phyloP scores from a whole-genome alignment of 2,888 invertebrate species.

The Hydraecia micacea region DNA sequence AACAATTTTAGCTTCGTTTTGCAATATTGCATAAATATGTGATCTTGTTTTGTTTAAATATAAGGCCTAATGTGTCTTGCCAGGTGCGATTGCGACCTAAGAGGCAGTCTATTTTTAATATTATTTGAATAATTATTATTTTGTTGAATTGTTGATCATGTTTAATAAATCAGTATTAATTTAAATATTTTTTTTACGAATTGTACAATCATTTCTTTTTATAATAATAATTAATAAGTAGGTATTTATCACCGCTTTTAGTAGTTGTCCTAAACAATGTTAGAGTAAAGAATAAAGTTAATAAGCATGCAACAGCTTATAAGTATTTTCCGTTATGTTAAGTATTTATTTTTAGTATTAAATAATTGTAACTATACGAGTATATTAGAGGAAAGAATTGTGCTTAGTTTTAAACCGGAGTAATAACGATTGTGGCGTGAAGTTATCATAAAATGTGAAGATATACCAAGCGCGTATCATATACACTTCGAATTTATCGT shows the following conservation, averaged over 20 bases:
- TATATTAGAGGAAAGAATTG: conserved; percentile 44
- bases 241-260: conserved; percentile 63
- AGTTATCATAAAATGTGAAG: conserved; percentile 27
- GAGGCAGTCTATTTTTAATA: conserved; percentile 27
- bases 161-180: conserved; percentile 45
- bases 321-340: conserved; percentile 44
- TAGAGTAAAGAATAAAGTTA: conserved; percentile 49
- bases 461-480: conserved; percentile 25
- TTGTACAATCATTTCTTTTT: conserved; percentile 47
- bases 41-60: conserved; percentile 32
- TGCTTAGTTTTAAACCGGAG: conserved; percentile 52
- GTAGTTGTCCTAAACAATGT: conserved; percentile 58
- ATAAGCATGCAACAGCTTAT: conserved; percentile 58
- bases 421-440: conserved; percentile 34
- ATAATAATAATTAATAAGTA: conserved; percentile 44
- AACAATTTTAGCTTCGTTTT: conserved; percentile 50
- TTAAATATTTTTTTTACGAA: conserved; percentile 32
- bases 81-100: conserved; percentile 12
- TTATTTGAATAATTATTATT: conserved; percentile 10
- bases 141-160: conserved; percentile 26
- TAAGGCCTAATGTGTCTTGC: conserved; percentile 47
- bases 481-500: conserved; percentile 26
- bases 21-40: conserved; percentile 36
- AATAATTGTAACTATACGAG: conserved; percentile 45
- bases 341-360: conserved; percentile 55